Conservation (phyloP, 2,888 invertebrate species). For the Oeneis ivallda region DNA sequence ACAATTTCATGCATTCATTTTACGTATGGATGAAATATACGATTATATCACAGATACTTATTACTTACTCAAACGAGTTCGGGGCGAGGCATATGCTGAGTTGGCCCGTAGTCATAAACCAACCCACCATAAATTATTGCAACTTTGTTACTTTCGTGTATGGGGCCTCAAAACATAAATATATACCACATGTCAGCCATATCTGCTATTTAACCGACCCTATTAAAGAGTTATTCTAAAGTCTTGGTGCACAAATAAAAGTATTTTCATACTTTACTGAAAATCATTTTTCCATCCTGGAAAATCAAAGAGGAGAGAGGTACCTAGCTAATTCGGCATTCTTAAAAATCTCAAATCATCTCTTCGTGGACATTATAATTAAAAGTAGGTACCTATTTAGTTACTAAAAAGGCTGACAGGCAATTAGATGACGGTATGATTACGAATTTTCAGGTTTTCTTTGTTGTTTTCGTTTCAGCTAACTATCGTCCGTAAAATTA, state of each 20-base stretch:
- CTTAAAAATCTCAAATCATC: too few species aligned
- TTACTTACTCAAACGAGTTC: constrained; percentile 40
- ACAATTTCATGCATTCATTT: too few species aligned
- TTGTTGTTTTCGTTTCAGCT: constrained; percentile 2
- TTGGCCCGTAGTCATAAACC: constrained; percentile 67
- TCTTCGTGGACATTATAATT: too few species aligned
- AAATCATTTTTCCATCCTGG: too few species aligned
- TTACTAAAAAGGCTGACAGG: too few species aligned
- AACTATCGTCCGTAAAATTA: constrained; percentile 4
- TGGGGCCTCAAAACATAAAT: neutral
- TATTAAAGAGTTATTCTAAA: neutral
- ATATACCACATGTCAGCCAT: too few species aligned
- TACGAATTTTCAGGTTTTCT: neutral
- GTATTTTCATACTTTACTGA: too few species aligned
- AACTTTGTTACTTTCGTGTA: constrained; percentile 62
- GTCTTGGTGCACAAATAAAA: too few species aligned
- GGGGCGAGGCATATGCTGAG: constrained; percentile 69
- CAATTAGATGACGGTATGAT: too few species aligned
- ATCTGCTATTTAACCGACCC: constrained; percentile 10
- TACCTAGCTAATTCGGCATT: too few species aligned
- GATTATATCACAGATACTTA: constrained; percentile 16
- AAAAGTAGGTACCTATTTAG: neutral
- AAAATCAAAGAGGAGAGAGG: too few species aligned
- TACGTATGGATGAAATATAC: neutral
- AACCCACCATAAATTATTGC: constrained; percentile 69